phyloP scores from a whole-genome alignment of 2,888 invertebrate genomes.

The Synanthedon andrenaeformis region DNA sequence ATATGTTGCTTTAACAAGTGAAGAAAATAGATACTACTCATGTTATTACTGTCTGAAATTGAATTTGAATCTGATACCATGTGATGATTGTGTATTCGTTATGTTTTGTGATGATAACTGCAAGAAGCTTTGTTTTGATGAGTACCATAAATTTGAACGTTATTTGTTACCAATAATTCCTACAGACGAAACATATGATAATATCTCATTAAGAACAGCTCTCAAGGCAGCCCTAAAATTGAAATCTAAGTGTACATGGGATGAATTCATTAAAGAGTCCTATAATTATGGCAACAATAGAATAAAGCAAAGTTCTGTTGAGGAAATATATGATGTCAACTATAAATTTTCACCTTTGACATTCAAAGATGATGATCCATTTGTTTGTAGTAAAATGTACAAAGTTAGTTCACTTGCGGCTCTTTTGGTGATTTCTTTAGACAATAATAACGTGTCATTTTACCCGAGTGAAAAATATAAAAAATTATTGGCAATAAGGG shows the following conservation, averaged over 20 bases:
- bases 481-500: neutral
- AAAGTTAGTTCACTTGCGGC: neutral
- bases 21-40: neutral
- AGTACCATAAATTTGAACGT: conserved; percentile 11
- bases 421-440: neutral
- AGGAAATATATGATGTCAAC: conserved; percentile 12
- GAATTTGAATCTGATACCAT: conserved; percentile 9
- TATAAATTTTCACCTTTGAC: conserved; percentile 12
- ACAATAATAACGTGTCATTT: neutral
- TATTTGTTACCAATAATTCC: conserved; percentile 3
- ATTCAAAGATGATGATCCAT: conserved; percentile 10
- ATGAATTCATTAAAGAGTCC: neutral
- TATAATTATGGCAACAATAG: conserved; percentile 9
- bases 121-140: conserved; percentile 6
- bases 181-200: no score
- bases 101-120: conserved; percentile 10
- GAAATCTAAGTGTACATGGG: neutral
- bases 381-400: conserved; percentile 13
- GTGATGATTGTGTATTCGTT: conserved; percentile 8
- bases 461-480: neutral
- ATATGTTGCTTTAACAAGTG: conserved; percentile 1
- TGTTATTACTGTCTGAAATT: conserved; percentile 10
- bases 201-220: neutral
- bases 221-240: conserved; percentile 1
- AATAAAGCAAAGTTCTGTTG: conserved; percentile 8